phyloP scores from a whole-genome alignment of 2,888 invertebrate genomes.

The Homarus gammarus region DNA sequence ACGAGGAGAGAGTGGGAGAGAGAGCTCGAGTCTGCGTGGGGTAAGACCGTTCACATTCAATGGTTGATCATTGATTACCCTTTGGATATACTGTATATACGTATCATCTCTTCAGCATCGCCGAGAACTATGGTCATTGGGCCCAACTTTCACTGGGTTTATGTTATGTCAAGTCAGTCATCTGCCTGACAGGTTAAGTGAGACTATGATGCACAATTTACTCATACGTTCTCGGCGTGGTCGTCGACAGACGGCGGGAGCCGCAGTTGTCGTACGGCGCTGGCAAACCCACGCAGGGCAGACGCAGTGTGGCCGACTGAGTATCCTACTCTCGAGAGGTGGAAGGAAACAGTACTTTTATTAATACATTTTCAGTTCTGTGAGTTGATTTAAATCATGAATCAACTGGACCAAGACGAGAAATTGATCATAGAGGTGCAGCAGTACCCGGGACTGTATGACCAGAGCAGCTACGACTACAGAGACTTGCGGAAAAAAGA shows the following conservation, averaged over 20 bases:
- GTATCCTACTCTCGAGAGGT: too few relatives aligned
- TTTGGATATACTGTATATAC: neutral
- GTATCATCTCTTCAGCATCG: neutral
- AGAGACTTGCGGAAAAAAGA: constrained; percentile 60
- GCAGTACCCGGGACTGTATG: constrained; percentile 64
- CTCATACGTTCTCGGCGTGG: neutral
- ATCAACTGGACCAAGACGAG: constrained; percentile 57
- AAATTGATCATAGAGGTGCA: constrained; percentile 62
- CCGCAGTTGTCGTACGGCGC: constrained; percentile 62
- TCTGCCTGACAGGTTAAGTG: neutral
- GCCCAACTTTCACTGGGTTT: neutral
- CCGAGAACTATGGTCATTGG: neutral
- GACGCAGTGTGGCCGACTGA: constrained; percentile 38
- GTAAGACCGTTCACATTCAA: too few relatives aligned
- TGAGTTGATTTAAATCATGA: constrained; percentile 9
- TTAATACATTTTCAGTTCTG: too few relatives aligned
- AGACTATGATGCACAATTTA: neutral
- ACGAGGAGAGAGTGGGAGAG: constrained; percentile 21
- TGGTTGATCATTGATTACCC: neutral
- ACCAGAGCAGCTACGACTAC: constrained; percentile 60
- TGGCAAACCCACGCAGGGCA: constrained; percentile 49
- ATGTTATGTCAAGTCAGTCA: neutral
- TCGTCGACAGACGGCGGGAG: constrained; percentile 34
- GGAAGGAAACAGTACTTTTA: neutral
- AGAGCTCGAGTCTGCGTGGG: neutral